These are phyloP conservation scores for Megalonaias nervosa DNA, from an alignment of 1,140 invertebrate species.

Conservation along the genomic window DNA sequence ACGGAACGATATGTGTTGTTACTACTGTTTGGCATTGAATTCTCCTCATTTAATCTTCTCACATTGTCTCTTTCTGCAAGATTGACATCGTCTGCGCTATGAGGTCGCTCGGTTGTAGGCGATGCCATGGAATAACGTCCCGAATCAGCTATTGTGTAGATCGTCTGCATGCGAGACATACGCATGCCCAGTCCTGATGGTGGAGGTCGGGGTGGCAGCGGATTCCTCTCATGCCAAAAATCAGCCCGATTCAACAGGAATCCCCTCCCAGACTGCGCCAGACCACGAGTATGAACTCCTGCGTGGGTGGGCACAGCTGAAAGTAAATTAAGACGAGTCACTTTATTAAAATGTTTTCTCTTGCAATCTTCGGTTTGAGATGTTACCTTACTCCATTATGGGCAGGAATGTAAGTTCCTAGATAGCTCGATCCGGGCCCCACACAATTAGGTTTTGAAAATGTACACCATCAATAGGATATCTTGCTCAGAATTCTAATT, in stretches of 20 bases:
- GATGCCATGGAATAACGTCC: constrained; percentile 18
- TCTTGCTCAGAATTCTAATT: too few species aligned
- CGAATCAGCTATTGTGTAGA: constrained; percentile 20
- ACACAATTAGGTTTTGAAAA: too few species aligned
- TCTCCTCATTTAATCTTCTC: too few species aligned
- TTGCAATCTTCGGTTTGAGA: too few species aligned
- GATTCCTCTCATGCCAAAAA: constrained; percentile 20
- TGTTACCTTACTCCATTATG: too few species aligned
- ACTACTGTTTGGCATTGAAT: too few species aligned
- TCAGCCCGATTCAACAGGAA: constrained; percentile 18
- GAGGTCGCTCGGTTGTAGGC: constrained; percentile 7
- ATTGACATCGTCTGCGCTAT: constrained; percentile 11
- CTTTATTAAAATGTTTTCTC: too few species aligned
- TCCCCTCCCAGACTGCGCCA: constrained; percentile 17
- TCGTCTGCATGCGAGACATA: constrained; percentile 26
- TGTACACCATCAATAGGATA: too few species aligned
- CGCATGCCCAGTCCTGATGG: constrained; percentile 18
- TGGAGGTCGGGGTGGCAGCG: constrained; percentile 7
- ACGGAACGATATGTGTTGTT: too few species aligned
- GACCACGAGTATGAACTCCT: constrained; percentile 13
- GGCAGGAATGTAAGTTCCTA: too few species aligned
- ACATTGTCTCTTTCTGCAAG: too few species aligned
- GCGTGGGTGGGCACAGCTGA: constrained; percentile 29
- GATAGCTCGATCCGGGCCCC: too few species aligned
- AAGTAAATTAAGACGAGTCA: background rate